These are phyloP conservation scores for Eidolon dupreanum DNA, from an alignment of 2,797 vertebrate species.

Conservation along the genomic window DNA sequence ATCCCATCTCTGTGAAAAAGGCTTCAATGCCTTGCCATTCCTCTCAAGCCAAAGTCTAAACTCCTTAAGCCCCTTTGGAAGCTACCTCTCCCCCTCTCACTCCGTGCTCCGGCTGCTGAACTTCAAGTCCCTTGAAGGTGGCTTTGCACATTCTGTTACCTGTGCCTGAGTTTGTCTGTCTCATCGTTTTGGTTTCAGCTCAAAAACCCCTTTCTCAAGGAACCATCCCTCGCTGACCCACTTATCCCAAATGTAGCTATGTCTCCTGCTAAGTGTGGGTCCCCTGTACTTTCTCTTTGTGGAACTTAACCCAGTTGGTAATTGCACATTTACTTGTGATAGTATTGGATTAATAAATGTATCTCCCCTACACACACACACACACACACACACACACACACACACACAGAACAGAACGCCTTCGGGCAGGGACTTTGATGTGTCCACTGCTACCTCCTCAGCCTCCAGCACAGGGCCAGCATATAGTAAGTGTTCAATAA, in stretches of 20 bases:
- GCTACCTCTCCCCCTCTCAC: fast-evolving
- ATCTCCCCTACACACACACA: not conserved
- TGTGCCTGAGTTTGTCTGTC: not conserved
- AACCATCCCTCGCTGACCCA: not conserved
- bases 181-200: not conserved
- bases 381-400: not conserved
- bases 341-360: not conserved
- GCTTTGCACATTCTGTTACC: not conserved
- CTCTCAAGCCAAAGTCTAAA: not conserved
- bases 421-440: not conserved
- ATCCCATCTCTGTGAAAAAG: not conserved
- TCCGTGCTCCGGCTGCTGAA: not conserved
- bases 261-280: not conserved
- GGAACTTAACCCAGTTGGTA: not conserved
- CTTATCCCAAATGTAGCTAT: not conserved
- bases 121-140: not conserved
- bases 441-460: not conserved
- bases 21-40: not conserved
- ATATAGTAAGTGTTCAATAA: slow-evolving; percentile 34
- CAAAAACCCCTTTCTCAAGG: not conserved
- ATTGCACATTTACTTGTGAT: not conserved
- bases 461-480: not conserved
- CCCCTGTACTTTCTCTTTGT: not conserved
- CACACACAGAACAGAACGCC: not conserved
- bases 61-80: not conserved